phyloP scores from a whole-genome alignment of 2,888 invertebrate genomes.

The Drosophila kambysellisi region DNA sequence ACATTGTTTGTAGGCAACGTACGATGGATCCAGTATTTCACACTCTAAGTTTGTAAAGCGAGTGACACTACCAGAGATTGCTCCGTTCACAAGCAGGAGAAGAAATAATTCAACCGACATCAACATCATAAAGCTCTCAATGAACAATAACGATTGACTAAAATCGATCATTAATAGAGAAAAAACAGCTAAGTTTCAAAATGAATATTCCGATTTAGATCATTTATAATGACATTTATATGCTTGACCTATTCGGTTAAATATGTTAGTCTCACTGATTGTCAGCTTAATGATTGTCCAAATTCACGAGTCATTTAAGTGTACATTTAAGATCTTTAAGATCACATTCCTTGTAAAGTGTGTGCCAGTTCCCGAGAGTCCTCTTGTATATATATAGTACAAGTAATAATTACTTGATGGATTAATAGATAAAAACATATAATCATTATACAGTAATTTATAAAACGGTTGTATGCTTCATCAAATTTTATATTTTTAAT shows the following conservation, averaged over 20 bases:
- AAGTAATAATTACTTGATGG: too few relatives aligned
- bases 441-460: too few relatives aligned
- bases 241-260: neutral
- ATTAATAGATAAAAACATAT: too few relatives aligned
- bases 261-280: neutral
- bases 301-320: neutral
- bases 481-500: too few relatives aligned
- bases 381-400: too few relatives aligned
- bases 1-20: constrained; percentile 11
- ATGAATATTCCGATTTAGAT: neutral
- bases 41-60: constrained; percentile 36
- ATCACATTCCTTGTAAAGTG: neutral
- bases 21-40: constrained; percentile 8
- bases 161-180: neutral
- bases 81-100: neutral
- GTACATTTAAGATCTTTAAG: too few relatives aligned
- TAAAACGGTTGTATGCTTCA: too few relatives aligned
- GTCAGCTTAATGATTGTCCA: neutral
- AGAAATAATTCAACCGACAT: constrained; percentile 1
- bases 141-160: neutral
- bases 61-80: neutral
- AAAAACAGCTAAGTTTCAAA: neutral
- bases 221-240: neutral
- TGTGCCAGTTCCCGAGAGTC: neutral
- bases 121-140: neutral